These are phyloP conservation scores for Columba janthina DNA, from an alignment of 2,113 vertebrate genomes.

Conservation along the genomic window DNA sequence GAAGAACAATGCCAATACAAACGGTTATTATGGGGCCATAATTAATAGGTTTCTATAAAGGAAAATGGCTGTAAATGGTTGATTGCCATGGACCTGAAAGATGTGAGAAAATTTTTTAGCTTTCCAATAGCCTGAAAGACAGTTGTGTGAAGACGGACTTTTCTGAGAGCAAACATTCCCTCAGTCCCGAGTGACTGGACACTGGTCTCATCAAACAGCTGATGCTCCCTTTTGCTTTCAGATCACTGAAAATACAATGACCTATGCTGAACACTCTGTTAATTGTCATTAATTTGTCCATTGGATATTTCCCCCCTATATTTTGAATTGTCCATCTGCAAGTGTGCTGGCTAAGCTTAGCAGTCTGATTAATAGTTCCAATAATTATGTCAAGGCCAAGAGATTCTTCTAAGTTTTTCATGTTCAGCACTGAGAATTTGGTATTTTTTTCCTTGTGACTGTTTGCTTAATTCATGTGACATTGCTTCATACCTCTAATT, in stretches of 20 bases:
- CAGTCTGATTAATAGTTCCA: conserved; percentile 32
- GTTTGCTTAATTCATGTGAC: not conserved
- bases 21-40: not conserved
- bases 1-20: not conserved
- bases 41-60: not conserved
- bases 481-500: not conserved
- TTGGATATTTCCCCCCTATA: not conserved
- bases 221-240: not conserved
- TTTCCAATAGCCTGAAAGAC: not conserved
- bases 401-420: not conserved
- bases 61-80: not conserved
- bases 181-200: not conserved
- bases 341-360: conserved; percentile 30
- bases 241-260: not conserved
- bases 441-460: not conserved
- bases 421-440: not conserved
- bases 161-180: not conserved
- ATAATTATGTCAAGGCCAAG: not conserved
- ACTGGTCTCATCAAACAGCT: not conserved
- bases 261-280: not conserved
- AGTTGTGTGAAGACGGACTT: not conserved
- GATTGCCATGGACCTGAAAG: not conserved
- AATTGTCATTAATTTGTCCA: conserved; percentile 41
- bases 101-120: not conserved
- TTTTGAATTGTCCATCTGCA: conserved; percentile 50